Base-by-base conservation (phyloP, 53 echinoderm and acorn worm genomes). In the Luidia sarsii region DNA sequence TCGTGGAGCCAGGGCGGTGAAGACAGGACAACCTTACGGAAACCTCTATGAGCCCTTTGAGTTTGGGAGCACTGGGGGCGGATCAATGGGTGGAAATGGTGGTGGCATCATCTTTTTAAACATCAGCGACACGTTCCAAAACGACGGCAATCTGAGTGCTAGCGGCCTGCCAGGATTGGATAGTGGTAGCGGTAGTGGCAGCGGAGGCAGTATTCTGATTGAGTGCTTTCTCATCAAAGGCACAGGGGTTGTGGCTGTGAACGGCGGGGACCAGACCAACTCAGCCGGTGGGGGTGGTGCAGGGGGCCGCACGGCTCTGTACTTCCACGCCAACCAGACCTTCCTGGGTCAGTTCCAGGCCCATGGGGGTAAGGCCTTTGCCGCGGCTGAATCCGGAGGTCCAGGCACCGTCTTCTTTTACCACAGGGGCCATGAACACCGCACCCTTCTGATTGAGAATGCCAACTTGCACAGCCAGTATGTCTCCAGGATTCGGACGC, bases 1-100 rank as follows among this genome's bases (percentile, higher is more conserved):
- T 19, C 77, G 83, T 9, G 94, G 94, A n/a, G 71, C 39, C 18
- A 83, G 83, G 20, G 80, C 88, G 15, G 20, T 36, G 2, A 65
- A 73, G 16, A 94, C 94, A 23, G 94, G 94, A n/a, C 94, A 94
- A 73, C 91, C 94, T 25, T 91, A 94, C 63, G 94, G 94, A 37
- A 94, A 89, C 45, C 33, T 94, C 19, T 94, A 94, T 63, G 94
- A 94, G 53, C 94, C 94, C 25, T 91, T 80, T 86, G 94, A 87
- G 52, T 86, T 86, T 83, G 94, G 94, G 25, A 94, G 94, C 33
- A 54, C 89, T 33, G 94, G 94, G 2, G 94, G 94, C 57, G 94
- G 94, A 27, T 14, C 67, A 24, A 15, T 24, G 14, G 94, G 91
- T 46, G 94, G 94, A 18, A 57, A 48, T 22, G 94, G 94, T 57